Conservation (phyloP, 1,140 invertebrate species). For the Drosophila novamexicana region DNA sequence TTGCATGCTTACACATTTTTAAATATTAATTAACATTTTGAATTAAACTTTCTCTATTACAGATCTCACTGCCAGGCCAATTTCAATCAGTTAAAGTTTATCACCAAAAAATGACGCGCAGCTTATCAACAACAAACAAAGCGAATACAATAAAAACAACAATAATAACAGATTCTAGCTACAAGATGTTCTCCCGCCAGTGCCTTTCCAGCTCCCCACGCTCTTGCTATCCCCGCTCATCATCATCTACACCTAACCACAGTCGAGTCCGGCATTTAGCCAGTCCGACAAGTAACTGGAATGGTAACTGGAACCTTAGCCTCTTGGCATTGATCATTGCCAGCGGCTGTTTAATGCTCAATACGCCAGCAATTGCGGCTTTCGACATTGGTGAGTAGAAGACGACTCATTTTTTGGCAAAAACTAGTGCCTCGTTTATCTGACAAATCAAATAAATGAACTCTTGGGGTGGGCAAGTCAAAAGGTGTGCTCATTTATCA, state of each 20-base stretch:
- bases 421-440: slow-evolving; percentile 16
- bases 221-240: slow-evolving; percentile 26
- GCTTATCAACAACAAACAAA: slow-evolving; percentile 19
- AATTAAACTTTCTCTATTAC: slow-evolving; percentile 15
- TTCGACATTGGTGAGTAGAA: slow-evolving; percentile 80
- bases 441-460: slow-evolving; percentile 36
- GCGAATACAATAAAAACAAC: background rate
- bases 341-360: slow-evolving; percentile 69
- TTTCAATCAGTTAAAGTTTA: slow-evolving; percentile 15
- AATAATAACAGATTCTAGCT: slow-evolving; percentile 21
- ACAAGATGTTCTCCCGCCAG: slow-evolving; percentile 78
- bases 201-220: slow-evolving; percentile 72
- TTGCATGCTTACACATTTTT: background rate
- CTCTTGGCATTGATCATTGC: slow-evolving; percentile 68
- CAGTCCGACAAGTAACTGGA: slow-evolving; percentile 42
- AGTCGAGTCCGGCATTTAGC: slow-evolving; percentile 30
- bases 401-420: background rate
- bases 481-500: slow-evolving; percentile 52
- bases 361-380: slow-evolving; percentile 57
- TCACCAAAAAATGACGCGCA: slow-evolving; percentile 56
- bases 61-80: slow-evolving; percentile 63
- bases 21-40: slow-evolving; percentile 9
- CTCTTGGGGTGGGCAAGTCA: slow-evolving; percentile 33
- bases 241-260: slow-evolving; percentile 26
- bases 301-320: slow-evolving; percentile 57